Evolutionary conservation across 1,140 invertebrate species (phyloP).

Genomic region (Melanaphis sacchari): DNA sequence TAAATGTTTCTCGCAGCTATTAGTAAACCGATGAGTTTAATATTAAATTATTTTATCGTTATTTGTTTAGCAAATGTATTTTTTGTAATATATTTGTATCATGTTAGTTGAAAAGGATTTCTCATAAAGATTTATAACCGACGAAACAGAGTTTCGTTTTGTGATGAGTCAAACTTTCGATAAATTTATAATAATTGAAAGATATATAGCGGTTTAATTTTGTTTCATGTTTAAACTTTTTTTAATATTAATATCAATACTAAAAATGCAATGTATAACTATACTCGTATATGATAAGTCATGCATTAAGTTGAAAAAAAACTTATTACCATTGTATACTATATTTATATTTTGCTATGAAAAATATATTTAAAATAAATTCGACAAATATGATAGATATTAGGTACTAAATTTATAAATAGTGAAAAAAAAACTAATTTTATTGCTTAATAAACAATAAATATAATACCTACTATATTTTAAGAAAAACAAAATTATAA

Average conservation of each 20-base stretch:
- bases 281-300: slow-evolving; percentile 1
- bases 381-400: background rate
- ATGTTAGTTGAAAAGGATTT: background rate
- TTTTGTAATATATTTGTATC: background rate
- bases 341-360: background rate
- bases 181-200: background rate
- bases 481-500: background rate
- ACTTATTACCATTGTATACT: background rate
- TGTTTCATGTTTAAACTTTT: background rate
- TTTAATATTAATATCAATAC: background rate
- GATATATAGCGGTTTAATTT: background rate
- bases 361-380: background rate
- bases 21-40: background rate
- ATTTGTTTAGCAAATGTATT: background rate
- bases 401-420: background rate
- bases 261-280: background rate
- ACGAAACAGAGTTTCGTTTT: background rate
- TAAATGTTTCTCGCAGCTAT: background rate
- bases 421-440: background rate
- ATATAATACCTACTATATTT: background rate
- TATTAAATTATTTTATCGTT: background rate
- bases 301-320: background rate
- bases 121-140: background rate
- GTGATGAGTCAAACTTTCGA: background rate
- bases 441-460: background rate